These are phyloP conservation scores for Beroe forskalii DNA, from an alignment of 37 sponge, comb jelly and placozoan genomes.

Conservation along the genomic window DNA sequence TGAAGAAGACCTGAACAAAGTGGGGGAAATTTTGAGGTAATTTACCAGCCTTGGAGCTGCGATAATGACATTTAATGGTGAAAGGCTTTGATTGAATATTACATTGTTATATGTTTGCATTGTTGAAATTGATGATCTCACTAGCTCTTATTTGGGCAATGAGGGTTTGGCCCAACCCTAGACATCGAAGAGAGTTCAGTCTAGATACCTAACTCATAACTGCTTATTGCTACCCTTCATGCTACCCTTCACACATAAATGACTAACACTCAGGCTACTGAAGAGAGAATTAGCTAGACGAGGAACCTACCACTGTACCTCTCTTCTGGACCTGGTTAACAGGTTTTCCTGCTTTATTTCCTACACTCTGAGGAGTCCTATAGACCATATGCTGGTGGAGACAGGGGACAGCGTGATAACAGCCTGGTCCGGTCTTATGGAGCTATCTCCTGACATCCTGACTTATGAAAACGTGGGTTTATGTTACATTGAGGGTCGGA, in stretches of 20 bases:
- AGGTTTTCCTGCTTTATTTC: neutral
- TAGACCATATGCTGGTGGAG: neutral
- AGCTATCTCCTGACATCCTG: neutral
- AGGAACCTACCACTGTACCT: neutral
- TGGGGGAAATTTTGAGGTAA: neutral
- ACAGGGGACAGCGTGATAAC: neutral
- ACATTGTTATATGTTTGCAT: too few species aligned
- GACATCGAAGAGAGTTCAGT: too few species aligned
- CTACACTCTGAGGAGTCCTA: neutral
- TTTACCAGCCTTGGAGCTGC: too few species aligned
- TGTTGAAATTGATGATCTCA: too few species aligned
- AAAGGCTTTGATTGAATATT: too few species aligned
- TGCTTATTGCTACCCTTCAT: too few species aligned
- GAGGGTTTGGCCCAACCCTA: too few species aligned
- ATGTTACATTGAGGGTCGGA: too few species aligned
- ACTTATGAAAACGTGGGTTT: conserved; percentile 28
- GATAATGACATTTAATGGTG: too few species aligned
- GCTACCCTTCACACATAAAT: too few species aligned
- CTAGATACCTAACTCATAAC: too few species aligned
- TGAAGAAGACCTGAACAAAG: neutral
- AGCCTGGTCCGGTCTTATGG: conserved; percentile 32
- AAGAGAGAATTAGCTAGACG: neutral
- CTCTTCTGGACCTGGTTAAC: neutral
- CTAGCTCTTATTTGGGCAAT: too few species aligned
- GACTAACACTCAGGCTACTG: neutral